Base-by-base conservation (phyloP, 2,797 vertebrate species). In the Chromobotia macracanthus region DNA sequence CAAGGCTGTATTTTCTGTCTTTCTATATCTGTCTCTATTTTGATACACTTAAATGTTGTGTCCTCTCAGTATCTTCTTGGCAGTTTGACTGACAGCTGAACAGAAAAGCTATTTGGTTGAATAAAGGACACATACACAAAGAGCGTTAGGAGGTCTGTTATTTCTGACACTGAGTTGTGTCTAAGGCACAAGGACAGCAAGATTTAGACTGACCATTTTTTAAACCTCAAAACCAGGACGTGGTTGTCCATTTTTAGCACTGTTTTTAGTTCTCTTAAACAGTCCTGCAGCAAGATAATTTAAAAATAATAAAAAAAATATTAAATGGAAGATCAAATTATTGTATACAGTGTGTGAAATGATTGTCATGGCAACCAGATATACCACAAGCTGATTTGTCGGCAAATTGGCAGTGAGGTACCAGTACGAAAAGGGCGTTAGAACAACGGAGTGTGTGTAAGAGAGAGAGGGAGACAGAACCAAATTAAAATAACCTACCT, bases 51-150 rank as follows among this genome's bases (percentile, higher is more conserved):
- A 79, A 72, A 65, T 72, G 50, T 70, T 56, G 23, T 66, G 50
- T 46, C 77, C 69, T 58, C 77, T 56, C 61, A 53, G 60, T 61
- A 56, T 72, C 77, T 65, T 65, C 68, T 41, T 65, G 46, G 23
- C 48, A 72, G 69, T 55, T 79, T 79, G 69, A 79, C 60, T 72
- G 77, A 79, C 77, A 79, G 61, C 50, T 58, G 50, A 48, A 56
- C 69, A 79, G 69, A 79, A 79, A 79, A 79, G 48, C 77, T 66
- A 79, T 79, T 72, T 72, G 50, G 51, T 79, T 66, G 77, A 58
- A 79, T 72, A 79, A 79, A 72, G 61, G 28, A 70, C 69, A 79
- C 65, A 72, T 61, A 79, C 56, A 79, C 61, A 72, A 64, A 72
- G 69, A 78, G 4, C 3, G 7, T 64, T 55, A 50, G 21, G 58